Conservation (phyloP, 2,888 invertebrate genomes). For the Parnassius mnemosyne region DNA sequence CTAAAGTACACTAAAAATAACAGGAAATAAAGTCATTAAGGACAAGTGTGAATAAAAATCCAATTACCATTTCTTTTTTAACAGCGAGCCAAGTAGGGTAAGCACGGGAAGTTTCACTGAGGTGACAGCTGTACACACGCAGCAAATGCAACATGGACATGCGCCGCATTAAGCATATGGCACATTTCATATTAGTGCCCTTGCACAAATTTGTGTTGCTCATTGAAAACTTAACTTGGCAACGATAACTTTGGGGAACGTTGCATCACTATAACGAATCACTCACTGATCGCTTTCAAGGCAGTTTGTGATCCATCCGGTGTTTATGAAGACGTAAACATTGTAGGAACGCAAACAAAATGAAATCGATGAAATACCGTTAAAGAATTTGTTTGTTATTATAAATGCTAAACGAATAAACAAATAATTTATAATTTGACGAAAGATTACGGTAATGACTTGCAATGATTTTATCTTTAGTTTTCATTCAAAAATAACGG, state of each 20-base stretch:
- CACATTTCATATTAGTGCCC: conserved; percentile 41
- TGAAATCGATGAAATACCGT: conserved; percentile 50
- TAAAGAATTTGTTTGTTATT: conserved; percentile 68
- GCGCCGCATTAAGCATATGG: conserved; percentile 39
- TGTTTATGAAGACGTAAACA: conserved; percentile 63
- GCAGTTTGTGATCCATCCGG: conserved; percentile 48
- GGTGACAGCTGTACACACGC: conserved; percentile 39
- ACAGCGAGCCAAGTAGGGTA: conserved; percentile 42
- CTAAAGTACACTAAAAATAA: neutral
- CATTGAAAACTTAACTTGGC: conserved; percentile 21
- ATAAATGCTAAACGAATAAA: conserved; percentile 45
- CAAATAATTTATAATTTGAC: conserved; percentile 34
- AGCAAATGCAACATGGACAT: conserved; percentile 42
- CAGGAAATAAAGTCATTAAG: neutral
- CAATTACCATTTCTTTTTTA: conserved; percentile 45
- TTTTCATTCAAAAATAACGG: no score
- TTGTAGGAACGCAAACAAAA: conserved; percentile 58
- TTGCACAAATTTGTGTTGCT: conserved; percentile 27
- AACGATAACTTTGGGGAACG: conserved; percentile 4
- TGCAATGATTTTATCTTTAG: no score
- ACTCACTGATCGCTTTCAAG: conserved; percentile 31
- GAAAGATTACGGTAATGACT: neutral
- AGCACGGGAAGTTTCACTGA: conserved; percentile 38
- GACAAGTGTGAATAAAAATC: conserved; percentile 7
- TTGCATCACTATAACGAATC: conserved; percentile 36